Percentiles rank a stretch among this genome's conserved stretches.
phyloP scores from a whole-genome alignment of 2,113 vertebrate species.

The Zeus faber region DNA sequence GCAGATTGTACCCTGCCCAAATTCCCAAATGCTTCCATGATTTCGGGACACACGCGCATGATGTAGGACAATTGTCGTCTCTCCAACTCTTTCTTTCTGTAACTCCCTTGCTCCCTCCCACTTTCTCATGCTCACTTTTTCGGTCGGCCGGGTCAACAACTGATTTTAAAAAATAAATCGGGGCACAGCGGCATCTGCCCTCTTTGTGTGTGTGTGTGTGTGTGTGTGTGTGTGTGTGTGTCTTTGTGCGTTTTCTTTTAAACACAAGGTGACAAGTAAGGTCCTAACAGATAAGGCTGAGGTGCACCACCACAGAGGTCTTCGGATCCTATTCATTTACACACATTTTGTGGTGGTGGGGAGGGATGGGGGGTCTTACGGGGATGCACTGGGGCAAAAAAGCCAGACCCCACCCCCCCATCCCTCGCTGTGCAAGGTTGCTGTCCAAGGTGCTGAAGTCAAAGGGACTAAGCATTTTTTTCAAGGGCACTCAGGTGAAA shows the following conservation, averaged over 20 bases:
- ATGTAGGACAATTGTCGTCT: constrained; percentile 23
- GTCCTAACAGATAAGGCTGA: not conserved
- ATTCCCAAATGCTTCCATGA: constrained; percentile 54
- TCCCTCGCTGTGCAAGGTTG: not conserved
- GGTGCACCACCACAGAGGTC: too few relatives aligned
- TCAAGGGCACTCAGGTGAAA: constrained; percentile 20
- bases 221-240: not conserved
- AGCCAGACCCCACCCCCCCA: not conserved
- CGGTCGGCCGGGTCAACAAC: constrained; percentile 44
- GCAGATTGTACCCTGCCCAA: constrained; percentile 63
- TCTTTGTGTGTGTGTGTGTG: not conserved
- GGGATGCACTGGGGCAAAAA: not conserved
- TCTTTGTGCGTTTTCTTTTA: not conserved
- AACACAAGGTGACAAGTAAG: not conserved
- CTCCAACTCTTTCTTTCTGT: constrained; percentile 1
- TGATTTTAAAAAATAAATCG: constrained; percentile 31
- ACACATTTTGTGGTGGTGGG: too few relatives aligned
- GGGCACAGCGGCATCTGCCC: constrained; percentile 7
- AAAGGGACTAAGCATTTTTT: constrained; percentile 5
- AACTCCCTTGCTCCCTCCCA: not conserved
- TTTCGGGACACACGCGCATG: constrained; percentile 8
- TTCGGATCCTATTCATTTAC: too few relatives aligned
- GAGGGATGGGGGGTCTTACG: not conserved
- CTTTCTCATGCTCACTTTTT: constrained; percentile 2
- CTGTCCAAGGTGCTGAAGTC: constrained; percentile 59